Evolutionary conservation across 2,888 invertebrate genomes (phyloP).

Genomic region (Tuta absoluta): DNA sequence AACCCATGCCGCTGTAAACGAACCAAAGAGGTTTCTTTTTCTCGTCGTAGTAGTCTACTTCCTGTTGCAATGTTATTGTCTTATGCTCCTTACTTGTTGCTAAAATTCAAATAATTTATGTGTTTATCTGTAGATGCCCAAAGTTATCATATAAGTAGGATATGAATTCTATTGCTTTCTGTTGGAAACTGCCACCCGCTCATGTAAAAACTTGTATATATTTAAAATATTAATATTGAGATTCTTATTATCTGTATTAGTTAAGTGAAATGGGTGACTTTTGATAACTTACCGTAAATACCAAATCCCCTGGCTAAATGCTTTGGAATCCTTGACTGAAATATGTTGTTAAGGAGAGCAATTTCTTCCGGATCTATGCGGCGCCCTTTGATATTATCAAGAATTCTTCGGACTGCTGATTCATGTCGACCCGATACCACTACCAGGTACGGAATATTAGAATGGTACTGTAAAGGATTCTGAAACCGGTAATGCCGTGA

Average conservation of each 20-base stretch:
- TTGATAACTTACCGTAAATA: constrained; percentile 10
- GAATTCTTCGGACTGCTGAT: constrained; percentile 32
- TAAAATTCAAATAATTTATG: constrained; percentile 26
- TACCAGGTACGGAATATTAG: neutral
- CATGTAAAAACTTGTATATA: no score
- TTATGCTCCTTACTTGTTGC: constrained; percentile 33
- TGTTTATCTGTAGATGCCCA: no score
- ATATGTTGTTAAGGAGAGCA: constrained; percentile 61
- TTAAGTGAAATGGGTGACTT: neutral
- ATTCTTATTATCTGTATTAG: no score
- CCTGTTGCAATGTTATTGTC: constrained; percentile 34
- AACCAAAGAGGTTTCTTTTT: constrained; percentile 79
- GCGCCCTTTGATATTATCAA: constrained; percentile 41
- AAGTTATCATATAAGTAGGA: no score
- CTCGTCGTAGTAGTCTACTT: constrained; percentile 40
- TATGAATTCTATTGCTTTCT: no score
- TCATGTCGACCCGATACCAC: constrained; percentile 3
- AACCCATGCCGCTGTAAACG: constrained; percentile 84
- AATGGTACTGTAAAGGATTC: neutral
- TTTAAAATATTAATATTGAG: no score
- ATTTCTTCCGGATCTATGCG: constrained; percentile 61
- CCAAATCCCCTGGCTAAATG: constrained; percentile 81
- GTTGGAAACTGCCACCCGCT: no score
- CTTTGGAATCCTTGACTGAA: constrained; percentile 60
- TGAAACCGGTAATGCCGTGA: no score